phyloP scores from a whole-genome alignment of 2,113 vertebrate genomes.

The Takifugu flavidus region DNA sequence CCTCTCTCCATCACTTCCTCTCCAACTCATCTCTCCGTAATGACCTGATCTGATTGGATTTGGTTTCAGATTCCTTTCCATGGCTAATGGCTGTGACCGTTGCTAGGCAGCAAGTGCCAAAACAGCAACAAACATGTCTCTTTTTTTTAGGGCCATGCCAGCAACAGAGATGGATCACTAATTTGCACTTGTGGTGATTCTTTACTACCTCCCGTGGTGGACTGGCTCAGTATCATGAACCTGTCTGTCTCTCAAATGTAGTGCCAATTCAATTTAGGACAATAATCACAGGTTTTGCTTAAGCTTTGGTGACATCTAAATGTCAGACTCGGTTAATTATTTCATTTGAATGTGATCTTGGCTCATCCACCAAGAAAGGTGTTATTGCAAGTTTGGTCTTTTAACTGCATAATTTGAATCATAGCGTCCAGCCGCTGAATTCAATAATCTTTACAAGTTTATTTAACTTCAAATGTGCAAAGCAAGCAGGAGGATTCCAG shows the following conservation, averaged over 20 bases:
- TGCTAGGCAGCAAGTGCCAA: constrained; percentile 56
- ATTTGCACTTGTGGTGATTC: constrained; percentile 30
- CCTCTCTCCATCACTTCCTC: constrained; percentile 38
- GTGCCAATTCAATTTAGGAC: constrained; percentile 8
- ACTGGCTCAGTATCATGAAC: constrained; percentile 20
- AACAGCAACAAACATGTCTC: constrained; percentile 54
- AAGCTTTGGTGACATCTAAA: constrained; percentile 24
- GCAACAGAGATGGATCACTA: constrained; percentile 42
- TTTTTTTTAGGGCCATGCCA: neutral
- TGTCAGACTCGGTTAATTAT: constrained; percentile 30
- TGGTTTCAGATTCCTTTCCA: constrained; percentile 58
- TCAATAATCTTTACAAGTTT: neutral
- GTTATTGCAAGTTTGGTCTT: no score
- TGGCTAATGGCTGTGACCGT: constrained; percentile 60
- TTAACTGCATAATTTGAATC: neutral
- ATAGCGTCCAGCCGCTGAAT: neutral
- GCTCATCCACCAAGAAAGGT: constrained; percentile 6
- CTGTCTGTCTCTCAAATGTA: constrained; percentile 10
- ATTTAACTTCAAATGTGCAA: neutral
- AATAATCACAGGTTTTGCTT: constrained; percentile 21
- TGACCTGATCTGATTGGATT: constrained; percentile 70
- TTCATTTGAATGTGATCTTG: constrained; percentile 16
- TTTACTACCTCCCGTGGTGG: constrained; percentile 25
- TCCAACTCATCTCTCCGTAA: constrained; percentile 50
- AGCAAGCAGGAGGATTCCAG: no score